Percentiles rank a stretch among this genome's conserved stretches.
These are phyloP conservation scores for Semaprochilodus insignis DNA, from an alignment of 2,797 vertebrate species.

Conservation along the genomic window DNA sequence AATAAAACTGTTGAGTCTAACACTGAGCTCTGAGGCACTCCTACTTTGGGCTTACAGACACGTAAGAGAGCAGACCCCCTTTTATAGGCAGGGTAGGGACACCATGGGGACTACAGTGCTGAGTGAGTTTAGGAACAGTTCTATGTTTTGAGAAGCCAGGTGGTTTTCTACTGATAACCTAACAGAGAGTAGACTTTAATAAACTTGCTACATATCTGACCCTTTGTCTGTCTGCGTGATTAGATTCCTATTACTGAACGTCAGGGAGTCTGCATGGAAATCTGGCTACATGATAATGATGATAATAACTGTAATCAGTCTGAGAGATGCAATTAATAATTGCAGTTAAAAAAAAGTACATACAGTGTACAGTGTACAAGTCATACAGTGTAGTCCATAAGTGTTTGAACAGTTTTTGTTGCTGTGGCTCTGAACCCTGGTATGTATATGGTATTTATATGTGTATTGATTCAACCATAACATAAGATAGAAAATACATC, in stretches of 20 bases:
- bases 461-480: background rate
- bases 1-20: conserved; percentile 38
- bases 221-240: background rate
- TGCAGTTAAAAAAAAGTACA: background rate
- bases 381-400: background rate
- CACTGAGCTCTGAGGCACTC: conserved; percentile 34
- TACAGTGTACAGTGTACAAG: background rate
- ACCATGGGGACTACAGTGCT: background rate
- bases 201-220: background rate
- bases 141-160: background rate
- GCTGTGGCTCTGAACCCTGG: background rate
- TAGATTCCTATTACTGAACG: background rate
- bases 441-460: background rate
- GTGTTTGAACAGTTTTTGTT: background rate
- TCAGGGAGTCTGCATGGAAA: background rate
- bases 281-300: conserved; percentile 1
- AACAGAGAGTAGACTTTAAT: background rate
- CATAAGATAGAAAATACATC: no score
- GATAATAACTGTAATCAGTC: background rate
- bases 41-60: conserved; percentile 23
- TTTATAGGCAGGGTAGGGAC: background rate
- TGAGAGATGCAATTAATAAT: background rate
- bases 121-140: background rate
- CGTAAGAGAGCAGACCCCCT: background rate
- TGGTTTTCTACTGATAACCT: conserved; percentile 8